Base-by-base conservation (phyloP, 1,140 invertebrate species). In the Odontomachus brunneus region DNA sequence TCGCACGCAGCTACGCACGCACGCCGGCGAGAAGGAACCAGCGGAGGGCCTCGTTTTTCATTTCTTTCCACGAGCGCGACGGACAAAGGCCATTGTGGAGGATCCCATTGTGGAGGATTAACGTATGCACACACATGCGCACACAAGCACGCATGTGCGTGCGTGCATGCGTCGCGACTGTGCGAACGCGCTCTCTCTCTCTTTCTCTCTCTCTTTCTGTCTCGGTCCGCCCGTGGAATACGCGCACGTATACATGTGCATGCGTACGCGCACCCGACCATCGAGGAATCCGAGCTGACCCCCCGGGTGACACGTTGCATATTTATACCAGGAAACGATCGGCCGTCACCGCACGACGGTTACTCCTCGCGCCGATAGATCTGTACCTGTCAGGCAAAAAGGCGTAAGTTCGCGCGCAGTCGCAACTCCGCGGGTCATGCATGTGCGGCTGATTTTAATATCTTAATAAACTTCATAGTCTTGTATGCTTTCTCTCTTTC, bases 11-110 rank as follows among this genome's bases (percentile, higher is more conserved):
- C n/a, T n/a, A n/a, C 26, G 29, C 5, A 60, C 14, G 7, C 26
- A 57, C 38, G n/a, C 22, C 17, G 29, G 53, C 62, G 53, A 49
- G 12, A 22, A 65, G 11, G 57, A 22, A 73, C 24, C 65, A 19
- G 24, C 26, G 76, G 82, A 57, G 81, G 44, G 88, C 57, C 88
- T 85, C 88, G 84, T 87, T 89, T 89, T 89, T 89, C 88, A 89
- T 89, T 89, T 89, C 88, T 89, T 89, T 89, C 78, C 88, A 82
- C 83, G 78, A 83, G 88, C 83, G 59, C 74, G 69, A 72, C 85
- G 88, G 88, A 89, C 88, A 89, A 89, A 89, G 88, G 88, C 88
- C 81, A 89, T 89, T 89, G 88, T 89, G 76, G 83, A 89, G 88
- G 71, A 89, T 89, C 88, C 88, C 75, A 89, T 89, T 89, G 88